Base-by-base conservation (phyloP, 2,888 invertebrate genomes). In the Drosophila histrio region DNA sequence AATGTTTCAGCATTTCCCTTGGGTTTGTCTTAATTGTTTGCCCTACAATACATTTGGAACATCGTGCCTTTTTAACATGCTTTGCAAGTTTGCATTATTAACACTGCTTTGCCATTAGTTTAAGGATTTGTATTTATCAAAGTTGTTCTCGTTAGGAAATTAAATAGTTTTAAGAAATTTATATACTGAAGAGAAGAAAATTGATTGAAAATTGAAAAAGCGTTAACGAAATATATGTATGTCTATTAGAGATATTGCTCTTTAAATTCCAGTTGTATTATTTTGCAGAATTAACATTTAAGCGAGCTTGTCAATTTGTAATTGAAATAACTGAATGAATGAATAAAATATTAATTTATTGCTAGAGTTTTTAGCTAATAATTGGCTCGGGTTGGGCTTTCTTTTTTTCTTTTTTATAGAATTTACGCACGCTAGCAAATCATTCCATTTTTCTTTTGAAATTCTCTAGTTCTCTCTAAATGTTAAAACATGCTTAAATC, bases 1-100 rank as follows among this genome's bases (percentile, higher is more conserved):
- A 80, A 77, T 78, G 66, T 80, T 84, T 86, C 81, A 84, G 77
- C 84, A 81, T 74, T 83, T 77, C 59, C 59, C 57, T 80, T 71
- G 68, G 58, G 70, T 85, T 78, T 72, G 70, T 82, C 75, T 63
- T 59, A 36, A 62, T 79, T 75, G 53, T 56, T 71, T 78, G 57
- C 61, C 70, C 66, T 79, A 75, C 78, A 68, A 77, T 70, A 64
- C 67, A 26, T 43, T 61, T 82, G 81, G 81, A 82, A 82, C 86
- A 85, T 82, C 67, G 86, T 82, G 83, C 81, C 81, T 61, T 72
- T 53, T 58, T 74, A 83, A 77, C 65, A 78, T 76, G 60, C 52
- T 59, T 74, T 84, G 76, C 65, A 73, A 84, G 73, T 84, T 84
- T 52, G 41, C 22, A 50, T 56, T 30, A 60, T 64, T 49, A 79